Base-by-base conservation (phyloP, 2,797 vertebrate genomes). In the Sebastolobus alascanus region DNA sequence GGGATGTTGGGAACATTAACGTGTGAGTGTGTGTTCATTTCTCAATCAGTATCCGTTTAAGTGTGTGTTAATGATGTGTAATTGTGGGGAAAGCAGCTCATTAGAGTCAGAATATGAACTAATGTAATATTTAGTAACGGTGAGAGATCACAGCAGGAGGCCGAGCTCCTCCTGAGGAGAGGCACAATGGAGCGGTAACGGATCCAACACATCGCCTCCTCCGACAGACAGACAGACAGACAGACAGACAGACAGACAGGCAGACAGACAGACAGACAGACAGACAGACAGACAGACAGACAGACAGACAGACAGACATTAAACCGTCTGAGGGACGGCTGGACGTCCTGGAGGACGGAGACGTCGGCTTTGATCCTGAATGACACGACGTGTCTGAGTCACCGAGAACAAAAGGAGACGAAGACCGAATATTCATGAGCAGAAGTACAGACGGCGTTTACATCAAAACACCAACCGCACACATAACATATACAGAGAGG, bases 41-140 rank as follows among this genome's bases (percentile, higher is more conserved):
- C 7, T 75, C 35, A 38, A 18, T 83, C 56, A 68, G 77, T 59
- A 25, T 68, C 31, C 11, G 10, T 46, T 68, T 63, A 1, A 46
- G 9, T 55, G 54, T 43, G 60, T 68, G 77, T 77, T 84, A 84
- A 82, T 55, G 46, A 69, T 60, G n/a, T 68, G 35, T 81, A 69
- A 84, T 69, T 74, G 64, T 31, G 38, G 13, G 14, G 1, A 69
- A 71, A 68, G 35, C 5, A 38, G 29, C 66, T 78, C 56, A 58
- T 85, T 84, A 83, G 60, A 75, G 8, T 27, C 61, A 56, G 66
- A n/a, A 65, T 64, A 63, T 73, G 52, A 73, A 80, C 65, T 43
- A 29, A 67, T 54, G 31, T 14, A 29, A 52, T 46, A 18, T 7
- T 37, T 59, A 6, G 9, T 9, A 20, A 3, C 7, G 40, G 10